Evolutionary conservation across 1,140 invertebrate genomes (phyloP).

Genomic region (Zaprionus lachaisei): DNA sequence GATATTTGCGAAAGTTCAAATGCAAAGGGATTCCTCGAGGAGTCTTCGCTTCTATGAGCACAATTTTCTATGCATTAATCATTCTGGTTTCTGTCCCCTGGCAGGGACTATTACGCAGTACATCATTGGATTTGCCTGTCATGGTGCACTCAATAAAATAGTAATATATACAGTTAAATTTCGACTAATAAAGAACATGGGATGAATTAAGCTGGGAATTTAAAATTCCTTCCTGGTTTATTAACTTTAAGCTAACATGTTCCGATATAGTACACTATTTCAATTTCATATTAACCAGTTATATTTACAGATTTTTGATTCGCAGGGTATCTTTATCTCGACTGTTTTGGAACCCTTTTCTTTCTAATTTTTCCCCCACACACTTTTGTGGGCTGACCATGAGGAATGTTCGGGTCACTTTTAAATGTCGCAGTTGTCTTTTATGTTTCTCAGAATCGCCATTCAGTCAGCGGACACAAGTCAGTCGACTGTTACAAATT

Average conservation of each 20-base stretch:
- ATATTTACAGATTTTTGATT: background rate
- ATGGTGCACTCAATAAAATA: background rate
- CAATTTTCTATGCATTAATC: slow-evolving; percentile 46
- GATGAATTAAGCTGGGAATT: background rate
- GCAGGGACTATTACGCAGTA: background rate
- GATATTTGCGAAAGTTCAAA: slow-evolving; percentile 23
- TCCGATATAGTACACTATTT: no score
- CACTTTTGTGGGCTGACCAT: slow-evolving; percentile 35
- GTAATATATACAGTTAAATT: background rate
- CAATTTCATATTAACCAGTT: no score
- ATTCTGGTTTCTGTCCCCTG: slow-evolving; percentile 26
- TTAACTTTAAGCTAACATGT: no score
- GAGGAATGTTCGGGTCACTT: slow-evolving; percentile 24
- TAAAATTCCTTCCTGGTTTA: no score
- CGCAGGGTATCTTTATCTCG: background rate
- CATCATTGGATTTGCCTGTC: background rate
- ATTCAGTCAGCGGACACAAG: slow-evolving; percentile 26
- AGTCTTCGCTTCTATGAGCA: slow-evolving; percentile 10
- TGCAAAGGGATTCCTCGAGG: background rate
- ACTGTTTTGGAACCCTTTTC: background rate
- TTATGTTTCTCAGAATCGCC: slow-evolving; percentile 16
- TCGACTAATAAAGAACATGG: background rate
- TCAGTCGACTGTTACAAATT: slow-evolving; percentile 44
- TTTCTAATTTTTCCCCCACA: background rate
- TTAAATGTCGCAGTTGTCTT: slow-evolving; percentile 40